Evolutionary conservation across 2,113 vertebrate genomes (phyloP), one percentile per base, ranked within the genome.

Genomic region (Ceyx melanurus): DNA sequence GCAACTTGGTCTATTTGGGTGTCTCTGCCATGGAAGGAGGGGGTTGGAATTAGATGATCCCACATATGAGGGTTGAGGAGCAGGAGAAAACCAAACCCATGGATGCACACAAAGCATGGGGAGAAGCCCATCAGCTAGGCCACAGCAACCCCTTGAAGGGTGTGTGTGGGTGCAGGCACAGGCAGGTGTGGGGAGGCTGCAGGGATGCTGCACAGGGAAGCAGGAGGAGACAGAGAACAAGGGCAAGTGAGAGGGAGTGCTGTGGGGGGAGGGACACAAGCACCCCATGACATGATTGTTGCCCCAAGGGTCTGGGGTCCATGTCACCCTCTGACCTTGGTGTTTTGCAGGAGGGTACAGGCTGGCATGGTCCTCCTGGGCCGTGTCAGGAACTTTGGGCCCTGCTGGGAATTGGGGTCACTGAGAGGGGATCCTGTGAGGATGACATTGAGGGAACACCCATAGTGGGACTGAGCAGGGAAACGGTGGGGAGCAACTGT

Each of bases 321-420:
- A 0, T 6, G 43, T 45, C 65, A 57, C 23, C 9, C 16, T 3
- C 48, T 7, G 31, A 15, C 29, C 50, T 20, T 12, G 2, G 20
- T 1, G 4, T 25, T 10, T 13, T 2, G 11, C 12, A 9, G 53
- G 37, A 71, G 29, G 60, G 33, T 9, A 17, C 1, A 0, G 53
- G 26, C 31, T 28, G 58, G 28, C 26, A 40, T 5, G n/a, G 43
- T 31, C 11, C 8, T 7, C 13, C 8, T 4, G 1, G 26, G 2
- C 21, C 1, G 10, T 1, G n/a, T 9, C 15, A 20, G 50, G 22
- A 15, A 13, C 1, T 0, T 13, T 10, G 26, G 51, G 53, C 29
- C n/a, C 37, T 53, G 67, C 60, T 26, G 45, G 16, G 2, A 62
- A 37, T 22, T 2, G 20, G 21, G 10, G 18, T 2, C 25, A 13